Evolutionary conservation across 2,797 vertebrate species (phyloP), one percentile per base, ranked within the genome.

Genomic region (Myiotriccus ornatus): DNA sequence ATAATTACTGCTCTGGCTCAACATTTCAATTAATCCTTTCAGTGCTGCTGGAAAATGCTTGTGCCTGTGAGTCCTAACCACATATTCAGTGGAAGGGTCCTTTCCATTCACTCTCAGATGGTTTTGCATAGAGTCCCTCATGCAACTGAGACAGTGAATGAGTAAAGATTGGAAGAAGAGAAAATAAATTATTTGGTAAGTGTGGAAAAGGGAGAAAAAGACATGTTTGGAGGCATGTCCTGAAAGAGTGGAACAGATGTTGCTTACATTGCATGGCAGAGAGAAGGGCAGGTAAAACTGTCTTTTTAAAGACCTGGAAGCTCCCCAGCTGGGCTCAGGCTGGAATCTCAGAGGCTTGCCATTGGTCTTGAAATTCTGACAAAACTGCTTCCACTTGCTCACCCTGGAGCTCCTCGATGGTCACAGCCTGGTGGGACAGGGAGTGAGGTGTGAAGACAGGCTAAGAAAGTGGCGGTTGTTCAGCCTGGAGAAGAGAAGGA

Each of bases 1-100:
- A 90, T 96, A 94, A 97, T 97, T 94, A 95, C 95, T 81, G 55
- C 55, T 92, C 76, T 91, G 81, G 62, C 79, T 93, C 89, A 84
- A 78, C 62, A 53, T 93, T 94, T 96, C 95, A 97, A 92, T 96
- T 96, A 96, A 95, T 93, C 91, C 91, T 97, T 97, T 97, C 95
- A 95, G 68, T 32, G 63, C 75, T 86, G 63, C 75, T 90, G 78
- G 87, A 95, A 96, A 97, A 85, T 35, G 57, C 21, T 79, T 39
- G 65, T 90, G 89, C 47, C 75, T 90, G 53, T 87, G 89, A 70
- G 75, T 64, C 43, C 39, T 87, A 32, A 70, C 63, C 63, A 73
- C 80, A 76, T 18, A 53, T 19, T 59, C 37, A 56, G 70, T 76
- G 84, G 46, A 84, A 87, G 60, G 8, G 49, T 74, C 75, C 49